Evolutionary conservation across 2,888 invertebrate species (phyloP), one percentile per base, ranked within the genome.

Genomic region (Cheilosia pagana): DNA sequence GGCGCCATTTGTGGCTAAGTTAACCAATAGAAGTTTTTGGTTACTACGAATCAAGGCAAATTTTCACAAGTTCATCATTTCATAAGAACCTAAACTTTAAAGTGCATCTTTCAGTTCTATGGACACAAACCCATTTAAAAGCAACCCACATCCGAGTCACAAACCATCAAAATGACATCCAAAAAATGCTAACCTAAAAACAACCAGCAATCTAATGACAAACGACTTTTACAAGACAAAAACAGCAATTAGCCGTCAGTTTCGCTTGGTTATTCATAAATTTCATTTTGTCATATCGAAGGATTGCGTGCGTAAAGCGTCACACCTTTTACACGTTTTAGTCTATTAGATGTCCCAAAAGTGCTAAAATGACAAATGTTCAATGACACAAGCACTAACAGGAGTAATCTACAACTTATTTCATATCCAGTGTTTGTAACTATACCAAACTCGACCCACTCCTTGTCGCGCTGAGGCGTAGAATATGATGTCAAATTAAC

Each of bases 401-500:
- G 67, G 48, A 53, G 41, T 60, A 57, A 57, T 21, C 62, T 39
- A 50, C 23, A 70, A 55, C 43, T 48, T 68, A 45, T 60, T 68
- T 63, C 48, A n/a, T 50, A 31, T 78, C 57, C 31, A 12, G 6
- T 43, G 2, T 14, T 21, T 21, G 48, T 8, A 35, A n/a, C 25
- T 12, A 19, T 12, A 19, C 12, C 25, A 35, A 3, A 25, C n/a
- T 41, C n/a, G 8, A 35, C 3, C 6, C 16, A 14, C 3, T n/a
- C n/a, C n/a, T n/a, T n/a, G n/a, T n/a, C n/a, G n/a, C n/a, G 21
- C 14, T 35, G 12, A 25, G 25, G 3, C n/a, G 35, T 48, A 39
- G 70, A 59, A 70, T 70, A 81, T 85, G 70, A 85, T 75, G 85
- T 60, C 85, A 81, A 85, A 85, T 85, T 85, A 85, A 85, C 85